These are phyloP conservation scores for Agonum fuliginosum DNA, from an alignment of 2,888 invertebrate species.

Conservation along the genomic window DNA sequence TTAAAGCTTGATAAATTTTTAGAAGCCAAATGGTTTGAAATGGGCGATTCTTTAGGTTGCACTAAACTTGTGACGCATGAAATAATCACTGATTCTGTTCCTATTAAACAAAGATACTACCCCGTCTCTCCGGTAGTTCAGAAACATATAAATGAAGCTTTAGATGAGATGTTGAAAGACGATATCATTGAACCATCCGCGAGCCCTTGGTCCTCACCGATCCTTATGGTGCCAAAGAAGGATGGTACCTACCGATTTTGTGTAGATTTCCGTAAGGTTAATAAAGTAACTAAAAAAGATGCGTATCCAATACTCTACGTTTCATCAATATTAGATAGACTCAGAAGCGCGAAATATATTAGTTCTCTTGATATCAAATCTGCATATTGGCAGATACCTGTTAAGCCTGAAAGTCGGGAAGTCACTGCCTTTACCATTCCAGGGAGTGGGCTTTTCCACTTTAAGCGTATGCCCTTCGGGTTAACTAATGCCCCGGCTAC, in stretches of 20 bases:
- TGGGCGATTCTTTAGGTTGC: constrained; percentile 44
- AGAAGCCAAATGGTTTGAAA: background rate
- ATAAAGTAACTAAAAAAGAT: constrained; percentile 65
- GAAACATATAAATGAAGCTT: constrained; percentile 55
- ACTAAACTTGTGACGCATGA: constrained; percentile 41
- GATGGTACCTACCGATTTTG: constrained; percentile 65
- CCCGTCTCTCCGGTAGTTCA: constrained; percentile 60
- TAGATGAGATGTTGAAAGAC: constrained; percentile 62
- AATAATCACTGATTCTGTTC: constrained; percentile 27
- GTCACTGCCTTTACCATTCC: constrained; percentile 66
- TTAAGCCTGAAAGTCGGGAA: constrained; percentile 60
- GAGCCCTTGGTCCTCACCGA: constrained; percentile 65
- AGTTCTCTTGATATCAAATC: constrained; percentile 66
- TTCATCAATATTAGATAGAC: constrained; percentile 64
- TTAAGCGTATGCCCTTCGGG: constrained; percentile 65
- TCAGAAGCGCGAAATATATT: constrained; percentile 66
- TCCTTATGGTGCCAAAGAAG: constrained; percentile 65
- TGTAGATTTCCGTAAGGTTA: constrained; percentile 66
- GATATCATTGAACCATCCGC: constrained; percentile 64
- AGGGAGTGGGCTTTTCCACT: constrained; percentile 64
- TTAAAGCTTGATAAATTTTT: constrained; percentile 1
- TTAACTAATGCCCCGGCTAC: constrained; percentile 63
- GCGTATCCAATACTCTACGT: constrained; percentile 67
- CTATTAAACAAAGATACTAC: constrained; percentile 60
- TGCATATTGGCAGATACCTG: constrained; percentile 62